Evolutionary conservation across 2,113 vertebrate species (phyloP).

Genomic region (Prochilodus magdalenae): DNA sequence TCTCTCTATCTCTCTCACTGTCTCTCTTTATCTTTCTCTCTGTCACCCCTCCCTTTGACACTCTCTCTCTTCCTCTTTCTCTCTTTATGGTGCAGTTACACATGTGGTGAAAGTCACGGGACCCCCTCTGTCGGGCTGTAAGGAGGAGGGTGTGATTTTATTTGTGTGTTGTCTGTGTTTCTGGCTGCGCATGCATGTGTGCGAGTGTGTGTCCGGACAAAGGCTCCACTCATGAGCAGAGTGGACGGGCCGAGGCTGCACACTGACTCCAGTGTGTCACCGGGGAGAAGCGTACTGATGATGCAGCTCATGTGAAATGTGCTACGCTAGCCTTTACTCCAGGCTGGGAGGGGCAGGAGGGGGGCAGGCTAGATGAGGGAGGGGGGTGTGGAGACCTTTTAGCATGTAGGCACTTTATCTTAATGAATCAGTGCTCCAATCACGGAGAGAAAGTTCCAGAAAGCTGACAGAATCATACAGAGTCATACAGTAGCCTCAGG

Average conservation of each 20-base stretch:
- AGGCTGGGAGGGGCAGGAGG: too few species aligned
- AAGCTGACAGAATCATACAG: not conserved
- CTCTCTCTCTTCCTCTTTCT: not conserved
- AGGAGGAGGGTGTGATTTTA: slow-evolving; percentile 36
- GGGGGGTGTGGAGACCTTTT: not conserved
- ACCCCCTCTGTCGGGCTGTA: slow-evolving; percentile 26
- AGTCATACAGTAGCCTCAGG: not conserved
- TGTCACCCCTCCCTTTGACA: not conserved
- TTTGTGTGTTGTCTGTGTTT: slow-evolving; percentile 25
- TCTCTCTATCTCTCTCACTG: too few species aligned
- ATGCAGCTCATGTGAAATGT: slow-evolving; percentile 50
- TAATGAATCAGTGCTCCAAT: not conserved
- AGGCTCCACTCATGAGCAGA: slow-evolving; percentile 36
- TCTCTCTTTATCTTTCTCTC: too few species aligned
- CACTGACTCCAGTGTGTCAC: slow-evolving; percentile 50
- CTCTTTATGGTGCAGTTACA: not conserved
- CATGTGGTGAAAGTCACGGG: slow-evolving; percentile 25
- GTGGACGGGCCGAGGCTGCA: slow-evolving; percentile 36
- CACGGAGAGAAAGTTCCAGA: not conserved
- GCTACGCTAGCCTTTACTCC: slow-evolving; percentile 31
- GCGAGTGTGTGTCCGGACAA: slow-evolving; percentile 36
- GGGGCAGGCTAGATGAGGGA: not conserved
- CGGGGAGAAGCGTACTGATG: slow-evolving; percentile 35
- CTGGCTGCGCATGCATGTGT: not conserved
- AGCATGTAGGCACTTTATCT: slow-evolving; percentile 25